phyloP scores from a whole-genome alignment of 2,113 vertebrate species.

The Eonycteris spelaea region DNA sequence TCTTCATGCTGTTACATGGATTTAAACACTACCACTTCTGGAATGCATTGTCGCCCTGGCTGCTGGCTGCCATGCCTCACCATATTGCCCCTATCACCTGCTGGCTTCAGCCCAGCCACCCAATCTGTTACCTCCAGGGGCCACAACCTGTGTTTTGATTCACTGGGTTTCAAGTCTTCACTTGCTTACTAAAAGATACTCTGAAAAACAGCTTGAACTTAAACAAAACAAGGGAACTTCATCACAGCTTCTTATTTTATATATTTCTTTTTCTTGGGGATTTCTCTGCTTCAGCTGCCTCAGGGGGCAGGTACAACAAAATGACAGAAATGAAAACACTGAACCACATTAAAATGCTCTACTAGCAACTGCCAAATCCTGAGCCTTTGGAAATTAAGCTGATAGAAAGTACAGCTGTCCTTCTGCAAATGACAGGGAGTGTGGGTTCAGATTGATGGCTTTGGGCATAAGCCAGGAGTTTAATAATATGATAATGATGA shows the following conservation, averaged over 20 bases:
- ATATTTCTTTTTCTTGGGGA: constrained; percentile 25
- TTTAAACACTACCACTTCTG: constrained; percentile 48
- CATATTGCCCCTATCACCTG: not conserved
- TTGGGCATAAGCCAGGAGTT: constrained; percentile 60
- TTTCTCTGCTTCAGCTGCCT: constrained; percentile 46
- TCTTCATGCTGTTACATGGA: constrained; percentile 45
- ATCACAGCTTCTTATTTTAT: not conserved
- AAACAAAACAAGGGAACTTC: not conserved
- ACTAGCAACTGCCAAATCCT: constrained; percentile 44
- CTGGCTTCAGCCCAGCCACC: not conserved
- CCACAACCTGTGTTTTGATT: constrained; percentile 13
- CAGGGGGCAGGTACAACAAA: constrained; percentile 68
- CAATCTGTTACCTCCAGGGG: not conserved
- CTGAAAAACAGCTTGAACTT: not conserved
- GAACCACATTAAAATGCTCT: constrained; percentile 64
- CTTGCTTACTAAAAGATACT: not conserved
- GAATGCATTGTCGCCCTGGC: not conserved
- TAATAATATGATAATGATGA: constrained; percentile 59
- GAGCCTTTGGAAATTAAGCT: constrained; percentile 45
- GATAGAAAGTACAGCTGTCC: constrained; percentile 56
- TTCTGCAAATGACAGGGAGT: constrained; percentile 25
- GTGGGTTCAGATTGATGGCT: constrained; percentile 38
- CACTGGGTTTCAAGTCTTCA: not conserved
- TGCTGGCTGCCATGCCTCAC: not conserved
- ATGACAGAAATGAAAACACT: constrained; percentile 67